Conservation (phyloP, 2,888 invertebrate genomes). For the Dilophus febrilis region DNA sequence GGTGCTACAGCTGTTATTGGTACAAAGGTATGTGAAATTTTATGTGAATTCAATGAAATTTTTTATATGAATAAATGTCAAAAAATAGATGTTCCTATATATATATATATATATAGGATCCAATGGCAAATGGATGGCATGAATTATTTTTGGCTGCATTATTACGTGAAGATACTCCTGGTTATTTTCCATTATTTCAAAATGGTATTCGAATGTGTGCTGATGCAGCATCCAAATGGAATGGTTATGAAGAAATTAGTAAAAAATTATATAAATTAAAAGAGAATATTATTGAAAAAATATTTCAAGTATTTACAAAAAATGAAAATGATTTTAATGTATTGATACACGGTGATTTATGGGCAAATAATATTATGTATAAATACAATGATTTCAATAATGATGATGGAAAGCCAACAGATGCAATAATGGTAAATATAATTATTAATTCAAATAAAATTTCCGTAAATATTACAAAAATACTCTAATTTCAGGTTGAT, state of each 20-base stretch:
- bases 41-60: too few species aligned
- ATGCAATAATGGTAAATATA: conserved; percentile 2
- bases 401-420: background rate
- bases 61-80: too few species aligned
- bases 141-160: too few species aligned
- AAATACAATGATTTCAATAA: background rate
- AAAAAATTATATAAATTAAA: background rate
- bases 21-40: too few species aligned
- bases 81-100: too few species aligned
- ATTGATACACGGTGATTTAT: too few species aligned
- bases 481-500: conserved; percentile 1
- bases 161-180: too few species aligned
- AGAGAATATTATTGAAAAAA: background rate
- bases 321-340: conserved; percentile 2
- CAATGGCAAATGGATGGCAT: too few species aligned
- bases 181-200: conserved; percentile 3
- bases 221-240: background rate
- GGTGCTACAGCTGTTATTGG: too few species aligned
- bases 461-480: background rate
- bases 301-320: background rate
- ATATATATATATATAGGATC: too few species aligned
- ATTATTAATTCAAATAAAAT: too few species aligned
- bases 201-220: conserved; percentile 1
- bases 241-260: background rate
- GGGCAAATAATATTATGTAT: too few species aligned